Evolutionary conservation across 2,888 invertebrate genomes (phyloP).

Genomic region (Seira sanloemensis): DNA sequence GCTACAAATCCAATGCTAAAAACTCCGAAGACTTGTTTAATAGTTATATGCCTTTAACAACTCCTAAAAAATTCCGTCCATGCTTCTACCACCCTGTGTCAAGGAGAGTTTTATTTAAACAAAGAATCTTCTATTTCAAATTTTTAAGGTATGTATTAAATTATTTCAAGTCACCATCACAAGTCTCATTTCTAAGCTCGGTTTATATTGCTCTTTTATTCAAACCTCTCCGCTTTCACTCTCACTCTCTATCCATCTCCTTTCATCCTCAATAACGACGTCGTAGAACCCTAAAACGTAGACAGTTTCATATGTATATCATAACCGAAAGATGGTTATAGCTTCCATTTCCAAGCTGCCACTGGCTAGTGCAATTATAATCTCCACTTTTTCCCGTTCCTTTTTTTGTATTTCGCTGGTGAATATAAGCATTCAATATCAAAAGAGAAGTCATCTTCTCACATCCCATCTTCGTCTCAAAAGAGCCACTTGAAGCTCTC

Average conservation of each 20-base stretch:
- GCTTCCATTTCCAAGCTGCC: not conserved
- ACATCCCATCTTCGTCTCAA: conserved; percentile 48
- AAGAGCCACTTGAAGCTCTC: conserved; percentile 61
- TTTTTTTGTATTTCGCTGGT: not conserved
- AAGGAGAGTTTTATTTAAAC: too few relatives aligned
- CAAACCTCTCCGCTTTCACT: conserved; percentile 53
- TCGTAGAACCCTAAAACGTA: not conserved
- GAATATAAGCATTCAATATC: not conserved
- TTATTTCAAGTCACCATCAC: too few relatives aligned
- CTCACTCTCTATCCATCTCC: conserved; percentile 38
- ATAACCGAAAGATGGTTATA: too few relatives aligned
- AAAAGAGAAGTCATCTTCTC: conserved; percentile 24
- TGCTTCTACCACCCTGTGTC: too few relatives aligned
- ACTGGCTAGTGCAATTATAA: not conserved
- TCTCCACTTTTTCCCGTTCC: not conserved
- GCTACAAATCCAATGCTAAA: too few relatives aligned
- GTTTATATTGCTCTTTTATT: conserved; percentile 59
- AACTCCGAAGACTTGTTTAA: too few relatives aligned
- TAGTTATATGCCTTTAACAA: too few relatives aligned
- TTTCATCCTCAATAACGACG: conserved; percentile 29
- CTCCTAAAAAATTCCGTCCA: too few relatives aligned
- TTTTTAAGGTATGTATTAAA: too few relatives aligned
- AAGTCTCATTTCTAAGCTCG: too few relatives aligned
- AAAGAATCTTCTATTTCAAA: too few relatives aligned
- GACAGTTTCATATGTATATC: too few relatives aligned